phyloP scores from a whole-genome alignment of 1,140 invertebrate genomes.

The Ptiloglossa arizonensis region DNA sequence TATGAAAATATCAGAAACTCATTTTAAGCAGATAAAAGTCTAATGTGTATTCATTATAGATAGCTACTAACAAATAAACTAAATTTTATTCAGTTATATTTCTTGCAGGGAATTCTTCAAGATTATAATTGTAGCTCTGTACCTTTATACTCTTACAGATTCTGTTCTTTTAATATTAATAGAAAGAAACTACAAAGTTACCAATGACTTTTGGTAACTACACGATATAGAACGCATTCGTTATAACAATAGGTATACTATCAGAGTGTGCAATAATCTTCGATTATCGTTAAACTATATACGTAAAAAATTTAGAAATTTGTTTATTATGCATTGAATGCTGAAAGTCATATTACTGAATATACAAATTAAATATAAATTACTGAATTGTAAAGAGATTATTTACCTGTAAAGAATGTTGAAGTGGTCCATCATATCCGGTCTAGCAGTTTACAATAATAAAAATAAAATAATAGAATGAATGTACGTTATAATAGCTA shows the following conservation, averaged over 20 bases:
- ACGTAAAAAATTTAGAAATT: conserved; percentile 2
- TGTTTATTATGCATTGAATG: conserved; percentile 12
- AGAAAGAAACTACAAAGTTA: neutral
- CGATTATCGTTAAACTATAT: conserved; percentile 3
- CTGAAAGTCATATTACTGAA: conserved; percentile 24
- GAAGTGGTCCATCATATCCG: conserved; percentile 52
- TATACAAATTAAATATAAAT: conserved; percentile 32
- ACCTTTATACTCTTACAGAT: neutral
- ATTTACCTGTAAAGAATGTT: conserved; percentile 52
- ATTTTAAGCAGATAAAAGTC: neutral
- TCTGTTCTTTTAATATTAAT: neutral
- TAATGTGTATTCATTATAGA: neutral
- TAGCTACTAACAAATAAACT: neutral
- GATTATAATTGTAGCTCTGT: neutral
- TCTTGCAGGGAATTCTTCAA: neutral
- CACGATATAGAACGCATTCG: neutral
- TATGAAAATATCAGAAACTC: neutral
- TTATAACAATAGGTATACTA: neutral
- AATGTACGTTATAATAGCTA: conserved; percentile 40
- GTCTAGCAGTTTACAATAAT: conserved; percentile 50
- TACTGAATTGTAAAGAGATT: conserved; percentile 32
- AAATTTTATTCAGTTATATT: neutral
- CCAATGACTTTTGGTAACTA: neutral
- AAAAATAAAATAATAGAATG: conserved; percentile 50
- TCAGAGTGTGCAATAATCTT: neutral